Conservation (phyloP, 2,888 invertebrate genomes). For the Drosophila anomelani region DNA sequence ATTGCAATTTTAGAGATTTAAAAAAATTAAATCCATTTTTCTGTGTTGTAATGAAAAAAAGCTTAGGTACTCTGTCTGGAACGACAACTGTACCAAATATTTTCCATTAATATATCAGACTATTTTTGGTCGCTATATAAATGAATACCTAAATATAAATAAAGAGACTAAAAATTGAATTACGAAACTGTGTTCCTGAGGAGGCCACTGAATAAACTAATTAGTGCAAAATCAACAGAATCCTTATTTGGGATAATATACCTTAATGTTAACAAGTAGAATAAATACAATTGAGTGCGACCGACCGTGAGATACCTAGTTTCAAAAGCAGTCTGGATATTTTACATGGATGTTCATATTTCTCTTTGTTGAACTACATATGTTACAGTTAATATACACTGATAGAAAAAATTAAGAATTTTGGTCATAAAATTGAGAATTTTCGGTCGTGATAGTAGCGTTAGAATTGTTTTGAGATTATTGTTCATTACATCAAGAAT, state of each 20-base stretch:
- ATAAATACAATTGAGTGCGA: background rate
- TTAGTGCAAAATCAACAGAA: background rate
- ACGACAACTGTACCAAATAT: slow-evolving; percentile 68
- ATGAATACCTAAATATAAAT: too few species aligned
- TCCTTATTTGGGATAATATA: background rate
- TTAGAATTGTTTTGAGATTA: too few species aligned
- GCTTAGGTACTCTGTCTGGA: slow-evolving; percentile 58
- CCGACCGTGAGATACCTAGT: background rate
- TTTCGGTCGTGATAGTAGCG: too few species aligned
- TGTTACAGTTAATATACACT: too few species aligned
- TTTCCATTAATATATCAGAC: background rate
- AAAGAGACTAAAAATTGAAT: background rate
- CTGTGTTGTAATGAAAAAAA: slow-evolving; percentile 48
- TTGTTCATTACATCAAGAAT: too few species aligned
- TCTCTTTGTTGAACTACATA: background rate
- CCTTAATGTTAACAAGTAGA: background rate
- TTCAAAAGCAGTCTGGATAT: too few species aligned
- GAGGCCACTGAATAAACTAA: background rate
- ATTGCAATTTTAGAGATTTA: background rate
- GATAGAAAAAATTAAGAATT: too few species aligned
- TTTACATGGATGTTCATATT: background rate
- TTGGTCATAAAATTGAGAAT: too few species aligned
- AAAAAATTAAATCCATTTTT: background rate
- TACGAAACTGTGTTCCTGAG: background rate
- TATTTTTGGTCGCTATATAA: too few species aligned